Conservation (phyloP, 2,113 vertebrate genomes). For the Dascyllus trimaculatus region DNA sequence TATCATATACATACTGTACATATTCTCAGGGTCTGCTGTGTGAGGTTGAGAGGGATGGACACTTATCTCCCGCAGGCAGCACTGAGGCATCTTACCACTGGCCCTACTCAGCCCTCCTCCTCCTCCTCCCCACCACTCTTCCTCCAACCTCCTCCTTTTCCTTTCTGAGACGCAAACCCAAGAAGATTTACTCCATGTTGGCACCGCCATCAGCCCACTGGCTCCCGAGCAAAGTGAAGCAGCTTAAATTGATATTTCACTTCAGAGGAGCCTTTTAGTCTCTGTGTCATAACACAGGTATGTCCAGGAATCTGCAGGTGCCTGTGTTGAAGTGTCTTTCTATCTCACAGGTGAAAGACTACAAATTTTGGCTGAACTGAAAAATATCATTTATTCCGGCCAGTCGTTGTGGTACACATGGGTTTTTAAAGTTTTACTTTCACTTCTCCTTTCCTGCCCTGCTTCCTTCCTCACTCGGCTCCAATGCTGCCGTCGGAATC, state of each 20-base stretch:
- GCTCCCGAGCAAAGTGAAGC: constrained; percentile 62
- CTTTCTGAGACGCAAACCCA: constrained; percentile 48
- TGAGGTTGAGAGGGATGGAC: constrained; percentile 56
- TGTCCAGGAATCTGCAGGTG: constrained; percentile 27
- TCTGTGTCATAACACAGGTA: constrained; percentile 35
- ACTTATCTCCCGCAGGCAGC: constrained; percentile 77
- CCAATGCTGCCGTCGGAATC: not conserved
- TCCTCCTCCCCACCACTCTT: constrained; percentile 9
- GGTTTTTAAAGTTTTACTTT: constrained; percentile 8
- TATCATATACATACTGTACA: constrained; percentile 67
- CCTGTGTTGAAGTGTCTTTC: not conserved
- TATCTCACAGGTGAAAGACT: not conserved
- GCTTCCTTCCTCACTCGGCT: not conserved
- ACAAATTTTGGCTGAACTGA: constrained; percentile 7
- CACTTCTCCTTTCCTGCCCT: not conserved
- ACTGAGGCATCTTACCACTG: constrained; percentile 39
- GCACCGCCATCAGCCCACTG: constrained; percentile 43
- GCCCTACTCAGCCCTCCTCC: constrained; percentile 28
- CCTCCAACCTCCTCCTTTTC: constrained; percentile 28
- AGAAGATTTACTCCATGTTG: constrained; percentile 69
- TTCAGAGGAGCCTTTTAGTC: constrained; percentile 36
- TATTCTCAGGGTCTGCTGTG: constrained; percentile 42
- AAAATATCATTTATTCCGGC: not conserved
- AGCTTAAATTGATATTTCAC: constrained; percentile 66
- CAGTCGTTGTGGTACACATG: not conserved